Percentiles rank a stretch among this genome's conserved stretches.
These are phyloP conservation scores for Chymomyza caudatula DNA, from an alignment of 2,888 invertebrate species.

Conservation along the genomic window DNA sequence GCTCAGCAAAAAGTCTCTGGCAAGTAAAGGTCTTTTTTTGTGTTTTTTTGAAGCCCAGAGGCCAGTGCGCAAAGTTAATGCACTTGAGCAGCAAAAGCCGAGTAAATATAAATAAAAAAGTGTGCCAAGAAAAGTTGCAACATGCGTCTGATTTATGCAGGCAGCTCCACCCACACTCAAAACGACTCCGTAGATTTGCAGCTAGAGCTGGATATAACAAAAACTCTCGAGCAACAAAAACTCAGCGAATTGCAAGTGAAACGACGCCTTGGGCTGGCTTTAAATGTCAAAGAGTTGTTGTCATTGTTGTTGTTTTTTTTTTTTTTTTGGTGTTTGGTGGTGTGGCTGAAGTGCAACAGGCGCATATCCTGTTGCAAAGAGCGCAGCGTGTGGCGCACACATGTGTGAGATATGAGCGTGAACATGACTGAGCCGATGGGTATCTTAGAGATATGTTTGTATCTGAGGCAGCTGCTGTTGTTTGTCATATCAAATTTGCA, in stretches of 20 bases:
- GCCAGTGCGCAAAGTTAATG: too few relatives aligned
- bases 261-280: background rate
- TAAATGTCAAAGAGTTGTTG: background rate
- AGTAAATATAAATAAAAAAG: background rate
- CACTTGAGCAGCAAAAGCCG: background rate
- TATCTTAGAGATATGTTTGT: conserved; percentile 5
- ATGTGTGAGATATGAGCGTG: conserved; percentile 52
- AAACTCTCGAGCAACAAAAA: background rate
- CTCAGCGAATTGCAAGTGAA: background rate
- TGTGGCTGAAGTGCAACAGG: conserved; percentile 1
- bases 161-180: background rate
- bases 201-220: background rate
- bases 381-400: conserved; percentile 52
- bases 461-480: conserved; percentile 12
- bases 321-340: background rate
- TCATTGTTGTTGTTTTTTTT: background rate
- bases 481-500: conserved; percentile 1
- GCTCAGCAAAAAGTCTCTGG: background rate
- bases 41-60: too few relatives aligned
- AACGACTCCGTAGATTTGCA: background rate
- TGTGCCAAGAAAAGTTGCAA: background rate
- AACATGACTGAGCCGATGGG: conserved; percentile 37
- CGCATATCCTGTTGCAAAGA: conserved; percentile 13
- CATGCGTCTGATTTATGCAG: background rate
- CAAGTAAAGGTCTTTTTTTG: background rate